Evolutionary conservation across 2,888 invertebrate genomes (phyloP).

Genomic region (Cristatella mucedo): DNA sequence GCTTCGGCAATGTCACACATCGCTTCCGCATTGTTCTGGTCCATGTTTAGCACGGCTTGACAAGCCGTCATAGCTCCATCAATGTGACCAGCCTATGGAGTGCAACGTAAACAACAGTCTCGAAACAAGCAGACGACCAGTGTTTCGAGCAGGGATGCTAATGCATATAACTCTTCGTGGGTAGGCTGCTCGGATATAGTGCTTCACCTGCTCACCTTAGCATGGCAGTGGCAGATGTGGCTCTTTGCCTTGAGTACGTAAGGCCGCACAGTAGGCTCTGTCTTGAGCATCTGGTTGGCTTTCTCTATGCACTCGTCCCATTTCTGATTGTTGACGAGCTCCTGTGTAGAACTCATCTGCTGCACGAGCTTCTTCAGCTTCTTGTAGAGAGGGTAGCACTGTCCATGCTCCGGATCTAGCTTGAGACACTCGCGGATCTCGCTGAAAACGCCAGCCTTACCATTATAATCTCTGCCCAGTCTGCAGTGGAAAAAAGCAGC

Average conservation of each 20-base stretch:
- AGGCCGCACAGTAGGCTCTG: slow-evolving; percentile 50
- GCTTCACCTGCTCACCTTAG: slow-evolving; percentile 34
- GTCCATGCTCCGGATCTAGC: slow-evolving; percentile 89
- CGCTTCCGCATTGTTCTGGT: slow-evolving; percentile 52
- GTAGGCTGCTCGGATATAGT: too few species aligned
- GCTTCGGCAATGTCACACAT: slow-evolving; percentile 85
- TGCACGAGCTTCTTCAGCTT: slow-evolving; percentile 83
- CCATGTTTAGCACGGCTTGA: slow-evolving; percentile 58
- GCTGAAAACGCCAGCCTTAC: slow-evolving; percentile 40
- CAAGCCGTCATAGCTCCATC: slow-evolving; percentile 60
- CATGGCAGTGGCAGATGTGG: slow-evolving; percentile 60
- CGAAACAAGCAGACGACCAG: too few species aligned
- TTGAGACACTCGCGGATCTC: slow-evolving; percentile 91
- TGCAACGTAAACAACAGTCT: neutral
- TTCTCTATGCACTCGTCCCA: slow-evolving; percentile 38
- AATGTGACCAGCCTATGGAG: slow-evolving; percentile 47
- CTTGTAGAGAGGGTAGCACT: slow-evolving; percentile 89
- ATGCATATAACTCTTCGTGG: too few species aligned
- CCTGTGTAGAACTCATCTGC: slow-evolving; percentile 41
- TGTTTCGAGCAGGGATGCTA: too few species aligned
- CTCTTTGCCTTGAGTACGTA: slow-evolving; percentile 48
- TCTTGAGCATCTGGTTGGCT: slow-evolving; percentile 47
- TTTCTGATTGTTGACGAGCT: slow-evolving; percentile 23
- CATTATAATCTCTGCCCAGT: too few species aligned
- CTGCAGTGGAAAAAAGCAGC: too few species aligned